Evolutionary conservation across 1,140 invertebrate genomes (phyloP), one percentile per base, ranked within the genome.

Genomic region (Whitmania pigra): DNA sequence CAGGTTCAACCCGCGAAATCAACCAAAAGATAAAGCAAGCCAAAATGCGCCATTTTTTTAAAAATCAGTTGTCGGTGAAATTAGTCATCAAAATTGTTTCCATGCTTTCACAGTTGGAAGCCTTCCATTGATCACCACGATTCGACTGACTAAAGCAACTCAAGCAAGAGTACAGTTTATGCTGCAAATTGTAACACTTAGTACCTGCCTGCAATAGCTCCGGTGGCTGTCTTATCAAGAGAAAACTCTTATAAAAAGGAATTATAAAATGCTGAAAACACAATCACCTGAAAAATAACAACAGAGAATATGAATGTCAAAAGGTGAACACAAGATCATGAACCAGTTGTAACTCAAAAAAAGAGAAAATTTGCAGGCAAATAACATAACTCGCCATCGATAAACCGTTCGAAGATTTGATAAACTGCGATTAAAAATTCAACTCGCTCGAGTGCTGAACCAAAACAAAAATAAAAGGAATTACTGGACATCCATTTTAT

Each of bases 221-320:
- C 5, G 25, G 20, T 3, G 25, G 54, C 2, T 57, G 54, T 25
- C 9, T n/a, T 20, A n/a, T 5, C 2, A 57, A n/a, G 20, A 9
- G 25, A 57, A n/a, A 25, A 57, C 25, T 25, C 20, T n/a, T 57
- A 20, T 25, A 57, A 20, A 20, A 25, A 9, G 20, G 5, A 20
- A 57, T 9, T 57, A 2, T n/a, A 57, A 57, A 57, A 57, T 57
- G 54, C 2, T 9, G 25, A n/a, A 20, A 57, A n/a, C 54, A 57
- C 20, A 5, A 57, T 4, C 54, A 57, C 5, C 54, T 25, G 25
- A 57, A n/a, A n/a, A n/a, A n/a, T n/a, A n/a, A n/a, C n/a, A n/a
- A n/a, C n/a, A n/a, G n/a, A n/a, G 54, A 57, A n/a, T 57, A 57
- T n/a, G 25, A 57, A 57, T 5, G 54, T 57, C 54, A 25, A 57